phyloP scores from a whole-genome alignment of 2,113 vertebrate species.

The Elephas maximus region DNA sequence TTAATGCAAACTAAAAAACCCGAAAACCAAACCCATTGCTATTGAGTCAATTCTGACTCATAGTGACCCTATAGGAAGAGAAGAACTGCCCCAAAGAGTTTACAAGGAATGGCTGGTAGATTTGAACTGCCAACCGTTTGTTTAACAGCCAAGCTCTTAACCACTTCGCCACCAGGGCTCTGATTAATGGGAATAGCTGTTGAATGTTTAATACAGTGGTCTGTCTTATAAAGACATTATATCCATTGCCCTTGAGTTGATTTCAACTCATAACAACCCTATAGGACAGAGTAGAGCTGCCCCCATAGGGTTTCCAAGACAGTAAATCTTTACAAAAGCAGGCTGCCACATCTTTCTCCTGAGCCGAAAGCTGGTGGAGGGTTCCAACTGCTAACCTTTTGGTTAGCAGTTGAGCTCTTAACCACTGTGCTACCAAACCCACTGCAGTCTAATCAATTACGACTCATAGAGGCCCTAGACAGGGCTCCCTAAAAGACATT shows the following conservation, averaged over 20 bases:
- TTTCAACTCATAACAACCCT: not conserved
- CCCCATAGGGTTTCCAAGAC: no score
- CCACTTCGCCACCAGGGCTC: no score
- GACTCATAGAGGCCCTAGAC: no score
- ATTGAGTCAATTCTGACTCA: no score
- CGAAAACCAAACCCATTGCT: no score
- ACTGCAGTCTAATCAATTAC: no score
- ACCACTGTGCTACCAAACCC: not conserved
- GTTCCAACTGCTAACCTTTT: not conserved
- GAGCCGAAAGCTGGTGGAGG: not conserved
- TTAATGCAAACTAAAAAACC: not conserved
- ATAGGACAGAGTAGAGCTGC: not conserved
- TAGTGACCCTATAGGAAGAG: no score
- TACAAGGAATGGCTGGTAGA: no score
- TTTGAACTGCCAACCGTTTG: no score
- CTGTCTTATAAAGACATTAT: not conserved
- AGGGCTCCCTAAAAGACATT: not conserved
- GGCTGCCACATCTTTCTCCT: not conserved
- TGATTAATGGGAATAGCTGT: not conserved
- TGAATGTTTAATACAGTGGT: not conserved
- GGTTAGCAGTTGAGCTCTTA: not conserved
- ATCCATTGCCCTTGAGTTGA: not conserved
- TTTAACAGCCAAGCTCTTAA: no score
- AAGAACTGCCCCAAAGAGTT: no score
- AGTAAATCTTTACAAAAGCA: not conserved